These are phyloP conservation scores for Montipora foliosa DNA, from an alignment of 64 coral and sea anemone species.

Conservation along the genomic window DNA sequence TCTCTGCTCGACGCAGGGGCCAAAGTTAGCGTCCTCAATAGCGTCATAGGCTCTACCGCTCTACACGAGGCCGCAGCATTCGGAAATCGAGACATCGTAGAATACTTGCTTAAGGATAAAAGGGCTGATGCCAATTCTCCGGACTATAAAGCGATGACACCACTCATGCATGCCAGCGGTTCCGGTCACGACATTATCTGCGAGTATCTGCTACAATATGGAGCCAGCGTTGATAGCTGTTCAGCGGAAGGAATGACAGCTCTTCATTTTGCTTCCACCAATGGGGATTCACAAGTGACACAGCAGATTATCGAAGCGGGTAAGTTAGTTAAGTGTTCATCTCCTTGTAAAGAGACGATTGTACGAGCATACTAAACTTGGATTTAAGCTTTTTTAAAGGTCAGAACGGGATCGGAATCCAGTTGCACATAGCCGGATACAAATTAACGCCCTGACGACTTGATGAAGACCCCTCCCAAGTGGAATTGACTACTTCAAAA, in stretches of 20 bases:
- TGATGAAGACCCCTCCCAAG: no score
- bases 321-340: not conserved
- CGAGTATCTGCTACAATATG: conserved; percentile 37
- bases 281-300: conserved; percentile 31
- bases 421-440: no score
- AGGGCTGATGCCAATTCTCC: conserved; percentile 25
- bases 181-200: conserved; percentile 29
- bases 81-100: conserved; percentile 53
- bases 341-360: no score
- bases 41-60: conserved; percentile 39
- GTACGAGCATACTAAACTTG: no score
- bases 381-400: no score
- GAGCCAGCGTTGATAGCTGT: conserved; percentile 61
- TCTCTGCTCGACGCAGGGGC: conserved; percentile 55
- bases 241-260: conserved; percentile 59
- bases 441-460: no score
- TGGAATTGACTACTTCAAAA: no score
- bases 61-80: conserved; percentile 70
- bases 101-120: conserved; percentile 9
- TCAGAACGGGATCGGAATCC: no score
- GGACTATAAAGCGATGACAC: conserved; percentile 48
- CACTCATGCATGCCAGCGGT: conserved; percentile 53
- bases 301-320: conserved; percentile 62
- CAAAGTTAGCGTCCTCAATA: not conserved
- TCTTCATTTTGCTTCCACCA: conserved; percentile 57